These are phyloP conservation scores for Rhinoraja longicauda DNA, from an alignment of 2,797 vertebrate genomes.

Conservation along the genomic window DNA sequence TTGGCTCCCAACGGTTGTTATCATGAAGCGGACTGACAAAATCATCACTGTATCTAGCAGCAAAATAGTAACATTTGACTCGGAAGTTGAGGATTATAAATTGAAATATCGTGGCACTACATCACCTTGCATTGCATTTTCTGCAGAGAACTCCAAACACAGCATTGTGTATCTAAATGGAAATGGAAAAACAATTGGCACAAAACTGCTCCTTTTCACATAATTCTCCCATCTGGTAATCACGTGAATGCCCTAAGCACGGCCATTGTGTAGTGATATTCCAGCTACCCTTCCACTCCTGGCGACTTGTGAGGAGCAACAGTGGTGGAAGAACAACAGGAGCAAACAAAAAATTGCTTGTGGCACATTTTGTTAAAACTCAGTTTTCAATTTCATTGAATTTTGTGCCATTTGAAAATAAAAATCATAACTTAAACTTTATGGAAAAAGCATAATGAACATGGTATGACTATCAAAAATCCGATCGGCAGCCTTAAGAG, in stretches of 20 bases:
- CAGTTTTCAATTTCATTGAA: background rate
- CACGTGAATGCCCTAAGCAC: background rate
- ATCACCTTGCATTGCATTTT: background rate
- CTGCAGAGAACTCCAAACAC: background rate
- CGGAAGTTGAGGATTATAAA: background rate
- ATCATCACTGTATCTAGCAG: background rate
- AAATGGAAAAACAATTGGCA: background rate
- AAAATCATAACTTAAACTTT: background rate
- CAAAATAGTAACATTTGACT: background rate
- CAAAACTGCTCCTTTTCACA: background rate
- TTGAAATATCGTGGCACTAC: background rate
- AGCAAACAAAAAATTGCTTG: background rate
- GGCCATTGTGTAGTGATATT: background rate
- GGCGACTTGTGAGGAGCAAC: background rate
- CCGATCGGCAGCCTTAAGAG: constrained; percentile 57
- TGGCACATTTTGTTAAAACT: background rate
- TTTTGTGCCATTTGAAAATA: background rate
- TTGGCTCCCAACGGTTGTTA: background rate
- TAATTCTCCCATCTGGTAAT: background rate
- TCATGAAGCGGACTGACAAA: background rate
- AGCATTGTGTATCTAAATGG: background rate
- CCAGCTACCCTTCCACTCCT: background rate
- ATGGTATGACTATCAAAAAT: constrained; percentile 25
- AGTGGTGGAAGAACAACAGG: background rate
- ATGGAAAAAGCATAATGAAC: background rate